These are phyloP conservation scores for Epizoanthus rinbou DNA, from an alignment of 92 coral and sea anemone genomes.

Conservation along the genomic window DNA sequence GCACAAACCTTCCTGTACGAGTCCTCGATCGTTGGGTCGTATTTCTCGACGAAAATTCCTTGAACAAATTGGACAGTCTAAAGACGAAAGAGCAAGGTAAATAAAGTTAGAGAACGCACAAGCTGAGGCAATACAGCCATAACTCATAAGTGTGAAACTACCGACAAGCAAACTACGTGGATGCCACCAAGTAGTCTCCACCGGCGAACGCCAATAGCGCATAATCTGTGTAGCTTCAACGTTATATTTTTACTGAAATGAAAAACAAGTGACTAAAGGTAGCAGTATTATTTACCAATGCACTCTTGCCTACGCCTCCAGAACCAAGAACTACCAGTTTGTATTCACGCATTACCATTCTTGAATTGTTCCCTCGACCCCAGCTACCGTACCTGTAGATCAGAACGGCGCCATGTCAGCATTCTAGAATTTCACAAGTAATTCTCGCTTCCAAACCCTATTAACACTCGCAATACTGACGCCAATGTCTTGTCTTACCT, in stretches of 20 bases:
- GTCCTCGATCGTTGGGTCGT: conserved; percentile 99
- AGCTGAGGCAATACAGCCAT: not conserved
- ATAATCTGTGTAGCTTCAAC: not conserved
- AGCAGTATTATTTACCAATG: conserved; percentile 74
- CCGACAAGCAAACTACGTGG: not conserved
- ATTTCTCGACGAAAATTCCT: conserved; percentile 98
- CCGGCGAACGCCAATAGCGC: conserved; percentile 32
- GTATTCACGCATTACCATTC: conserved; percentile 86
- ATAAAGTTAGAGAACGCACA: conserved; percentile 1
- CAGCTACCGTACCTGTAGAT: conserved; percentile 35
- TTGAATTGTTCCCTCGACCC: conserved; percentile 34
- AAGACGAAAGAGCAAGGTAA: conserved; percentile 3
- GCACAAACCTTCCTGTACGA: conserved; percentile 93
- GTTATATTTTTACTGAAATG: not conserved
- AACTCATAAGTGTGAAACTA: not conserved
- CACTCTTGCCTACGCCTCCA: conserved; percentile 99
- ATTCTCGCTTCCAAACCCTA: not conserved
- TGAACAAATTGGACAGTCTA: conserved; percentile 99
- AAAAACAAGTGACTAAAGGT: not conserved
- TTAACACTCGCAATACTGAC: not conserved
- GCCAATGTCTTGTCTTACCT: conserved; percentile 9
- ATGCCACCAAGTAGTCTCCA: not conserved
- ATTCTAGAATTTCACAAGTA: not conserved
- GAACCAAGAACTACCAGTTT: conserved; percentile 98
- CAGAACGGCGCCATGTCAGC: conserved; percentile 21